Conservation (phyloP, 2,113 vertebrate species). For the Alouatta palliata region DNA sequence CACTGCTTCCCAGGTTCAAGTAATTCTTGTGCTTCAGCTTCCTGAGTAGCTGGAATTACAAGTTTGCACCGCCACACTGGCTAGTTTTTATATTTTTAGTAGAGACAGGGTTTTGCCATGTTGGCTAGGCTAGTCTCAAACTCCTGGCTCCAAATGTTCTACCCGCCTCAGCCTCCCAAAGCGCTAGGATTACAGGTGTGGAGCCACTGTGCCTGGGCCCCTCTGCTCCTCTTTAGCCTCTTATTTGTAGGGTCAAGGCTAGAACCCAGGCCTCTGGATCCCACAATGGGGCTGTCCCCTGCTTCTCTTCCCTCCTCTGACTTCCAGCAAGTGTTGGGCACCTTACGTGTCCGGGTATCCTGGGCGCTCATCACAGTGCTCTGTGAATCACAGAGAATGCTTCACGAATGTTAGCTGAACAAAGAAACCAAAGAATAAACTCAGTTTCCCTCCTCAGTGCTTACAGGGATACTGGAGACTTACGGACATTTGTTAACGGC, state of each 20-base stretch:
- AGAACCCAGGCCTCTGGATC: not conserved
- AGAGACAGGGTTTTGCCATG: too few relatives aligned
- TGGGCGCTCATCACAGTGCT: rapidly evolving
- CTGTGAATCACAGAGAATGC: not conserved
- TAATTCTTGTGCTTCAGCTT: too few relatives aligned
- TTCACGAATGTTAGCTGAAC: rapidly evolving
- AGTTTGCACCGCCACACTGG: too few relatives aligned
- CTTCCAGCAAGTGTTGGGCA: not conserved
- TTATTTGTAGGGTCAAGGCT: not conserved
- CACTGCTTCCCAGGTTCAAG: too few relatives aligned
- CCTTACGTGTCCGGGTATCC: not conserved
- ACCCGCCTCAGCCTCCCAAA: too few relatives aligned
- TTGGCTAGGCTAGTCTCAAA: too few relatives aligned
- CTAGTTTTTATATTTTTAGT: too few relatives aligned
- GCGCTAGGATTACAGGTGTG: too few relatives aligned
- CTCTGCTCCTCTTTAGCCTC: too few relatives aligned
- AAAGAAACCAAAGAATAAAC: not conserved
- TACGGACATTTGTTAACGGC: rapidly evolving
- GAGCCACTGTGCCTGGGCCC: too few relatives aligned
- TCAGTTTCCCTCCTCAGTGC: rapidly evolving
- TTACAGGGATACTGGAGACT: not conserved
- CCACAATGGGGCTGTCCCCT: rapidly evolving
- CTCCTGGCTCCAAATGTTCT: too few relatives aligned
- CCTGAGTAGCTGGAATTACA: too few relatives aligned
- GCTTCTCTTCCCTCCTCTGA: not conserved